These are phyloP conservation scores for Saccostrea echinata DNA, from an alignment of 1,140 invertebrate species.

Conservation along the genomic window DNA sequence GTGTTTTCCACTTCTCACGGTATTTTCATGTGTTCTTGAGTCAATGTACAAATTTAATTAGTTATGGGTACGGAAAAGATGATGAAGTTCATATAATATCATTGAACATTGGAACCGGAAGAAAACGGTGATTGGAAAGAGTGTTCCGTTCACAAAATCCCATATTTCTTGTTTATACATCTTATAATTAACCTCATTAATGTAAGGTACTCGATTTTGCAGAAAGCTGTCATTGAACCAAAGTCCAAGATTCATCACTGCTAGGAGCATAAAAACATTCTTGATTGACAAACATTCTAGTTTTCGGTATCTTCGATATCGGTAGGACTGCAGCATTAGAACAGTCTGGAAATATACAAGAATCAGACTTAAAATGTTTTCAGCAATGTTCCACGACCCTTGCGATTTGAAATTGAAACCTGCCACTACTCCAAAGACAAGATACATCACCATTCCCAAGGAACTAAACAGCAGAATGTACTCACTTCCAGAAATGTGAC, in stretches of 20 bases:
- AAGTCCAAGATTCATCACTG: background rate
- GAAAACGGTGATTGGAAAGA: background rate
- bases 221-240: constrained; percentile 29
- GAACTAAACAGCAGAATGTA: background rate
- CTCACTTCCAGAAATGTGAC: background rate
- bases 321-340: constrained; percentile 6
- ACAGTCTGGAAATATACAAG: constrained; percentile 10
- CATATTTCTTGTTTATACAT: background rate
- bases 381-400: background rate
- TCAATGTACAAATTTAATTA: too few relatives aligned
- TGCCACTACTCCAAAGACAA: background rate
- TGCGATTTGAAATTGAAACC: background rate
- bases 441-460: background rate
- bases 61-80: background rate
- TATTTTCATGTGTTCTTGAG: too few relatives aligned
- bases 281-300: constrained; percentile 14
- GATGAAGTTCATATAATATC: constrained; percentile 8
- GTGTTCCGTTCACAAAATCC: constrained; percentile 11
- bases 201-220: background rate
- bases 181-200: background rate
- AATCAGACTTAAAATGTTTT: background rate
- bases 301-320: background rate
- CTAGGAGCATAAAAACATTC: constrained; percentile 18
- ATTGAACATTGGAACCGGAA: constrained; percentile 16
- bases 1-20: too few relatives aligned